phyloP scores from a whole-genome alignment of 2,797 vertebrate species.

The Leuciscus waleckii region DNA sequence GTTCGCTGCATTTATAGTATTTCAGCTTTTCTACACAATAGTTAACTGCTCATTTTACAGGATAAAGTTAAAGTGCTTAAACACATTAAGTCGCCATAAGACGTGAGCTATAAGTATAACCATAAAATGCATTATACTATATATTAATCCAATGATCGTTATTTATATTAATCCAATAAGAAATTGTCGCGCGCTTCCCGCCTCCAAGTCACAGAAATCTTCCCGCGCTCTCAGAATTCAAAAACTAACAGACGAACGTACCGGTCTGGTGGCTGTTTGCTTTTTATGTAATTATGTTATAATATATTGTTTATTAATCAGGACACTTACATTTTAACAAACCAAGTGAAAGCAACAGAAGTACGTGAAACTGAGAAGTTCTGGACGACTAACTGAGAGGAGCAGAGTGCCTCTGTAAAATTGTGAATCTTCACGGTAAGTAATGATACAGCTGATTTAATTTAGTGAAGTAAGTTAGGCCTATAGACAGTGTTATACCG shows the following conservation, averaged over 20 bases:
- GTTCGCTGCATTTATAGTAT: background rate
- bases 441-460: background rate
- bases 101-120: background rate
- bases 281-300: background rate
- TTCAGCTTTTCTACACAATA: background rate
- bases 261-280: too few relatives aligned
- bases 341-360: background rate
- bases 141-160: background rate
- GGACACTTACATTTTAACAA: background rate
- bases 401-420: background rate
- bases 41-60: background rate
- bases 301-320: background rate
- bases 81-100: background rate
- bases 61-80: background rate
- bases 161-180: background rate
- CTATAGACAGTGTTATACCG: too few relatives aligned
- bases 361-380: background rate
- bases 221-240: background rate
- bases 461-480: too few relatives aligned
- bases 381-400: background rate
- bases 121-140: background rate
- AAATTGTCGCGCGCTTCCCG: background rate
- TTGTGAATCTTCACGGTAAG: background rate
- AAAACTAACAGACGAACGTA: background rate
- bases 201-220: background rate